Evolutionary conservation across 2,797 vertebrate genomes (phyloP).

Genomic region (Enteromius trimaculatus): DNA sequence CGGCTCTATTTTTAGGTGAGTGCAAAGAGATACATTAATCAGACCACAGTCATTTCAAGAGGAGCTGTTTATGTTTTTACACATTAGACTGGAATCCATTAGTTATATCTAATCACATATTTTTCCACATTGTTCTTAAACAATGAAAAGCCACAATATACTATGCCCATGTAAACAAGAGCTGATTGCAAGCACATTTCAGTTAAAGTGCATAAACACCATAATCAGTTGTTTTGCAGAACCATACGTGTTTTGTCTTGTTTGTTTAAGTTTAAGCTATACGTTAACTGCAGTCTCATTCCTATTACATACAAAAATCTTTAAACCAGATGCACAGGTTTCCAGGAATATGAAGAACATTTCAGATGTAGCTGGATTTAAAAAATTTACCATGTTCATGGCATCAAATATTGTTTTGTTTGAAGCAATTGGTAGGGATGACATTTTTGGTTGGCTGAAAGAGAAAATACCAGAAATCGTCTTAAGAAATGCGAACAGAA

Average conservation of each 20-base stretch:
- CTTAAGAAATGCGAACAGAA: not conserved
- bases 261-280: not conserved
- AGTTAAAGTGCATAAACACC: not conserved
- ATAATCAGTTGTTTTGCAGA: not conserved
- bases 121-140: not conserved
- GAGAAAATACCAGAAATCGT: not conserved
- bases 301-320: not conserved
- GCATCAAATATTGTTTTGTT: not conserved
- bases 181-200: not conserved
- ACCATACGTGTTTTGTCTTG: not conserved
- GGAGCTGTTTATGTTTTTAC: conserved; percentile 33
- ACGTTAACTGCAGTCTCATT: not conserved
- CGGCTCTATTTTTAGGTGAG: conserved; percentile 45
- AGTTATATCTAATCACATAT: not conserved
- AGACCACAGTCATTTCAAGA: conserved; percentile 29
- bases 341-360: not conserved
- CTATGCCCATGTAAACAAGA: not conserved
- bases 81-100: conserved; percentile 24
- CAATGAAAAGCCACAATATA: not conserved
- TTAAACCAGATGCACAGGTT: not conserved
- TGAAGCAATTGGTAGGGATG: not conserved
- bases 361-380: not conserved
- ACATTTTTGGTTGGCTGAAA: not conserved
- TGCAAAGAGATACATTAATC: conserved; percentile 53
- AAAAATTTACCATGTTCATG: not conserved